phyloP scores from a whole-genome alignment of 1,140 invertebrate genomes.

The Drosophila navojoa region DNA sequence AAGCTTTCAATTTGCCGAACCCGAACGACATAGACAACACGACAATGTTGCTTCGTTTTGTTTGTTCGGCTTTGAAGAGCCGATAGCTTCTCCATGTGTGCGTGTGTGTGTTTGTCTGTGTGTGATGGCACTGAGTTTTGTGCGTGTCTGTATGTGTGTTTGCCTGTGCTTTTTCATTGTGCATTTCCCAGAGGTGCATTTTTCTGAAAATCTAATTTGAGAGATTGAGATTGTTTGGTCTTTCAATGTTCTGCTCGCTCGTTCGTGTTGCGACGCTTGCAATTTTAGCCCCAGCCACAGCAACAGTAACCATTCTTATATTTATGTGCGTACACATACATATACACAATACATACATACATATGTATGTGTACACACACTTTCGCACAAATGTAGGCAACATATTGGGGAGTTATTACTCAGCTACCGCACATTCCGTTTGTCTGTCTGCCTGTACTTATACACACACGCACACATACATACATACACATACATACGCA shows the following conservation, averaged over 20 bases:
- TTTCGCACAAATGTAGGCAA: conserved; percentile 52
- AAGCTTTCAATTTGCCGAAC: conserved; percentile 33
- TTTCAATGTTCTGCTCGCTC: conserved; percentile 74
- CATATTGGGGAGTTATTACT: conserved; percentile 78
- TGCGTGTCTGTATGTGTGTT: conserved; percentile 23
- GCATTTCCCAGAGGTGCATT: conserved; percentile 83
- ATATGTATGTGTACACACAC: conserved; percentile 12
- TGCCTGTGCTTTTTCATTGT: conserved; percentile 76
- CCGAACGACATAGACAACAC: conserved; percentile 9
- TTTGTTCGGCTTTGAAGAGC: conserved; percentile 1
- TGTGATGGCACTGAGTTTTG: conserved; percentile 17
- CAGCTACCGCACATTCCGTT: conserved; percentile 41
- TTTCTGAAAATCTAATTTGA: conserved; percentile 84
- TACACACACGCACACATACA: no score
- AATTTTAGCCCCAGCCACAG: conserved; percentile 62
- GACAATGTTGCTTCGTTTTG: conserved; percentile 16
- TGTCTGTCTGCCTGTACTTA: background rate
- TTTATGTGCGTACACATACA: conserved; percentile 28
- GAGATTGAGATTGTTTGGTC: conserved; percentile 83
- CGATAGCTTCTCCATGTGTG: background rate
- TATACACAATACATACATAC: conserved; percentile 15
- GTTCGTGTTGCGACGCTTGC: conserved; percentile 77
- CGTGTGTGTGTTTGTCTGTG: conserved; percentile 43
- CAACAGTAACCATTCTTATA: conserved; percentile 40
- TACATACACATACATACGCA: no score